phyloP scores from a whole-genome alignment of 2,113 vertebrate genomes.

The Cyphomyrus discorhynchus region DNA sequence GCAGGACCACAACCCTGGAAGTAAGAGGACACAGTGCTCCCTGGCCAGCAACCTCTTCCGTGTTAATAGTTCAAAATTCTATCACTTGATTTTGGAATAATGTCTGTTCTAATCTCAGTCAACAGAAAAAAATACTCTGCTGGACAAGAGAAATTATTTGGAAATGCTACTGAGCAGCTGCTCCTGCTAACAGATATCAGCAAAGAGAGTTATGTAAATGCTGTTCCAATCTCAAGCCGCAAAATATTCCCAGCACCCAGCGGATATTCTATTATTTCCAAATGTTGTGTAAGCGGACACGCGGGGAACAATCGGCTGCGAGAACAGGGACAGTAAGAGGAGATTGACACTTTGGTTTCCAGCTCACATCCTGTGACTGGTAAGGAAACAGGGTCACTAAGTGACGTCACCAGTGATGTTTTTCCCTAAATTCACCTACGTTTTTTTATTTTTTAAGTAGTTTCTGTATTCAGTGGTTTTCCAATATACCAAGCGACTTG shows the following conservation, averaged over 20 bases:
- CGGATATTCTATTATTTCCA: conserved; percentile 49
- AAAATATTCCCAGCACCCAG: conserved; percentile 35
- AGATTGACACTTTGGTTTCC: not conserved
- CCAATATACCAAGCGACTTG: not conserved
- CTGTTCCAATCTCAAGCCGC: conserved; percentile 24
- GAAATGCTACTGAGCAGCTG: not conserved
- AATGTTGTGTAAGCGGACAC: conserved; percentile 37
- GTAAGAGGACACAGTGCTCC: not conserved
- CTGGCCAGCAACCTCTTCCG: not conserved
- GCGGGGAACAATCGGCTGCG: conserved; percentile 35
- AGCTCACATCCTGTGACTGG: conserved; percentile 8
- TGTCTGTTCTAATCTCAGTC: not conserved
- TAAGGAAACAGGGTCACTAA: not conserved
- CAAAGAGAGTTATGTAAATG: conserved; percentile 46
- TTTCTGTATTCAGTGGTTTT: not conserved
- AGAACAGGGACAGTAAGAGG: conserved; percentile 13
- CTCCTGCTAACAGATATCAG: not conserved
- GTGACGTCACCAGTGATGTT: not conserved
- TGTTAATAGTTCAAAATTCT: not conserved
- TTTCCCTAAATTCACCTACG: not conserved
- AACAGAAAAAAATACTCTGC: not conserved
- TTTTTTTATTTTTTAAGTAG: not conserved
- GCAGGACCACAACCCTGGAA: not conserved
- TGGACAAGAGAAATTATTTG: not conserved
- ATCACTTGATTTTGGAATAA: not conserved